Base-by-base conservation (phyloP, 2,888 invertebrate species). In the Hirtodrosophila cameraria region DNA sequence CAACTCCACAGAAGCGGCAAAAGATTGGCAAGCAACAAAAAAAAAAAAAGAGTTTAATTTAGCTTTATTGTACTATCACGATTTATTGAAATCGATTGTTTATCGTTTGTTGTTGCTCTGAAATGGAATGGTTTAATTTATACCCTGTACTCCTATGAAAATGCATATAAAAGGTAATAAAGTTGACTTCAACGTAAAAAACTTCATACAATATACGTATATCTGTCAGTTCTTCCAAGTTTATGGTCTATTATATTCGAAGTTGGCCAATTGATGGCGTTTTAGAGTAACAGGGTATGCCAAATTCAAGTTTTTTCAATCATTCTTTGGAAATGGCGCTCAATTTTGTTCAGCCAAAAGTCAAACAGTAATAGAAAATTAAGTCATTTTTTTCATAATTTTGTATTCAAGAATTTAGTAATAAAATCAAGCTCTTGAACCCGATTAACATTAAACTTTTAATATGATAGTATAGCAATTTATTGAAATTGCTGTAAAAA, bases 31-130 rank as follows among this genome's bases (percentile, higher is more conserved):
- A 33, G 27, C 43, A 20, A n/a, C n/a, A n/a, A n/a, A n/a, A n/a
- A n/a, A n/a, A n/a, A n/a, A n/a, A 53, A 67, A 23, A 60, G 52
- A 63, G 53, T 82, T 80, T 77, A 75, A 81, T 82, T 81, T 80
- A 75, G 61, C 77, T 82, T 81, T 81, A 81, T 81, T 73, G 77
- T 75, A 57, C 46, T 58, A 58, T 67, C 82, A 81, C 80, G 82
- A 82, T 82, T 82, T 82, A 80, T 80, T 64, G 77, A 61, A 77
- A 80, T n/a, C n/a, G n/a, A n/a, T 75, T 63, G 67, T 55, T 75
- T 65, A 50, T 67, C 55, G 75, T 61, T 79, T 66, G 72, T 27
- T 66, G 41, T 49, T 28, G 16, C n/a, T 6, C 1, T 43, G 31
- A 18, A 18, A 23, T 11, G 28, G 39, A 57, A 20, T 35, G 11